Evolutionary conservation across 2,113 vertebrate genomes (phyloP).

Genomic region (Panthera leo): DNA sequence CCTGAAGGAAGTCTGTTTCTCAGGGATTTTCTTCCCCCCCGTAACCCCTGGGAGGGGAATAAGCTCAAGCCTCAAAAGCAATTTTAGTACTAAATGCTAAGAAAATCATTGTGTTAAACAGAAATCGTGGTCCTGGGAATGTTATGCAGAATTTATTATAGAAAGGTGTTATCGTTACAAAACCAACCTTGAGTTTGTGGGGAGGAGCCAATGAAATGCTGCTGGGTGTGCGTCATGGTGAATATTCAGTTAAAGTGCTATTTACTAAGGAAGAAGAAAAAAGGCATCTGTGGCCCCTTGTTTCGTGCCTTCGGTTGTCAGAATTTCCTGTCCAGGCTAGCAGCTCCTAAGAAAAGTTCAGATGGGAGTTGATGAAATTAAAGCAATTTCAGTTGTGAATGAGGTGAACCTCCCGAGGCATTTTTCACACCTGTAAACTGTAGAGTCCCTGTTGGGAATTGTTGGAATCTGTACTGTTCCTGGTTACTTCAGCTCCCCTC

Average conservation of each 20-base stretch:
- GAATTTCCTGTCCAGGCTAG: background rate
- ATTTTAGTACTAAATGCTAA: background rate
- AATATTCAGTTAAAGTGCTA: background rate
- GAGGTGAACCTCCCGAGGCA: background rate
- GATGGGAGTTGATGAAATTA: background rate
- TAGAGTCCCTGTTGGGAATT: background rate
- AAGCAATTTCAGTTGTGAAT: background rate
- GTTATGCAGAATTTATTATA: background rate
- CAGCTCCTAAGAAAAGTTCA: background rate
- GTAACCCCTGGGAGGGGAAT: background rate
- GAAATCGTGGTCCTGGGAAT: background rate
- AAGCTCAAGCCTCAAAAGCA: background rate
- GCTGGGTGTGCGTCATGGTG: background rate
- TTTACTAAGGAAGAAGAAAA: background rate
- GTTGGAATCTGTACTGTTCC: background rate
- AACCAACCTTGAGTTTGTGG: background rate
- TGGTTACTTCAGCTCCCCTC: background rate
- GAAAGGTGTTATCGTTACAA: background rate
- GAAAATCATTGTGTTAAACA: background rate
- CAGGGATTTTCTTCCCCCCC: accelerated
- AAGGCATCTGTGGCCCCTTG: background rate
- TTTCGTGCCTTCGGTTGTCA: background rate
- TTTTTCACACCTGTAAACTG: background rate
- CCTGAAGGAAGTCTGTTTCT: background rate
- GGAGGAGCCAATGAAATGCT: background rate